Evolutionary conservation across 1,140 invertebrate species (phyloP), one percentile per base, ranked within the genome.

Genomic region (Lasioglossum baleicum): DNA sequence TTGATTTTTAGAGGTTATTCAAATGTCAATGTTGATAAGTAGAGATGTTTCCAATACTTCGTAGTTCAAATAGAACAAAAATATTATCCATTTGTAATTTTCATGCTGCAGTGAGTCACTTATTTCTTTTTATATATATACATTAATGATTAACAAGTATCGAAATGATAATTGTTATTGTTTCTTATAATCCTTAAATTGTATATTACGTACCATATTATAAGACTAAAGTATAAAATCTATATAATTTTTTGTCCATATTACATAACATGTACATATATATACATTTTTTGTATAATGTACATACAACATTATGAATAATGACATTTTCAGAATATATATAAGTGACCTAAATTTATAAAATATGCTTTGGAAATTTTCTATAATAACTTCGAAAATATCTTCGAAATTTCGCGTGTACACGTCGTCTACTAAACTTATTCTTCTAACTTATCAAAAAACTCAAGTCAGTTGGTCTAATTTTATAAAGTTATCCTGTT

Each of bases 71-170:
- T 73, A 48, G 35, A 44, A 35, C 20, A n/a, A 73, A 44, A 72
- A 17, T 73, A 73, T 65, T 26, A 35, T 42, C 44, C 35, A 22
- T 65, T 73, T 79, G 40, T 20, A 79, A 79, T 58, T 79, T 79
- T n/a, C 76, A 79, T 17, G 42, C 69, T 6, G 17, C 61, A 20
- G 76, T 65, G 56, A 58, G 69, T 73, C 1, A 35, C 5, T 20
- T 53, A 53, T 56, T 20, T 20, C 10, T 40, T 10, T 11, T 1
- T 17, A 40, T 35, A 13, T 35, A 13, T n/a, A 15, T 64, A 26
- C 8, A 67, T 15, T 40, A 22, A 22, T 65, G 31, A 15, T 63
- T 22, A 42, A 42, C 20, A 44, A 66, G 40, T 66, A 1, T 44
- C 7, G 8, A 22, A 35, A 35, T 64, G 20, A 22, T 13, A 63